Conservation (phyloP, 2,113 vertebrate species). For the Rhea pennata region DNA sequence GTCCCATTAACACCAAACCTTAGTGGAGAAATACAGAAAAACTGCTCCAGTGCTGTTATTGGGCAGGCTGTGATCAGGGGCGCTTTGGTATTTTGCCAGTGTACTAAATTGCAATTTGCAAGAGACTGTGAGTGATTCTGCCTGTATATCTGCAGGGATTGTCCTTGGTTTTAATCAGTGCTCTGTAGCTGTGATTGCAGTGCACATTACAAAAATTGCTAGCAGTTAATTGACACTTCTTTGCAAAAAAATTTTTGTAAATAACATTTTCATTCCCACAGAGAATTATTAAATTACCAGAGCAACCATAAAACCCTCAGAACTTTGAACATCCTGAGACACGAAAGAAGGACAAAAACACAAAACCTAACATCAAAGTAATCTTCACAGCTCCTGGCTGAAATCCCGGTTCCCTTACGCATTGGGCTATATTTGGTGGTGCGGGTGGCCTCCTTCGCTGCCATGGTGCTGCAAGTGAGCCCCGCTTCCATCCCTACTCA, state of each 20-base stretch:
- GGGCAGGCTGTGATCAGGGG: not conserved
- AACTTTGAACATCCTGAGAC: not conserved
- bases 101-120: not conserved
- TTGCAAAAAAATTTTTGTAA: not conserved
- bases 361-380: not conserved
- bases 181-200: not conserved
- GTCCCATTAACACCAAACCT: not conserved
- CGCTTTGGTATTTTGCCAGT: not conserved
- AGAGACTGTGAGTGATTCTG: slow-evolving; percentile 10
- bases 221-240: not conserved
- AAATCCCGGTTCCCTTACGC: not conserved
- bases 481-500: accelerated
- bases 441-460: not conserved
- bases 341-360: not conserved
- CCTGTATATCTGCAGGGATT: not conserved
- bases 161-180: not conserved
- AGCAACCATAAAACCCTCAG: slow-evolving; percentile 2
- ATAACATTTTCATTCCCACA: not conserved
- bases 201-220: not conserved
- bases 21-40: slow-evolving; percentile 2
- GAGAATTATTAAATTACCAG: slow-evolving; percentile 29
- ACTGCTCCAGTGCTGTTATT: not conserved
- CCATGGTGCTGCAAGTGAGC: not conserved
- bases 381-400: not conserved
- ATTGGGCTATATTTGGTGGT: not conserved